A percentile compares a stretch with the other conserved stretches of the same genome.
Conservation (phyloP, 2,888 invertebrate genomes). For the Galerucella nymphaeae region DNA sequence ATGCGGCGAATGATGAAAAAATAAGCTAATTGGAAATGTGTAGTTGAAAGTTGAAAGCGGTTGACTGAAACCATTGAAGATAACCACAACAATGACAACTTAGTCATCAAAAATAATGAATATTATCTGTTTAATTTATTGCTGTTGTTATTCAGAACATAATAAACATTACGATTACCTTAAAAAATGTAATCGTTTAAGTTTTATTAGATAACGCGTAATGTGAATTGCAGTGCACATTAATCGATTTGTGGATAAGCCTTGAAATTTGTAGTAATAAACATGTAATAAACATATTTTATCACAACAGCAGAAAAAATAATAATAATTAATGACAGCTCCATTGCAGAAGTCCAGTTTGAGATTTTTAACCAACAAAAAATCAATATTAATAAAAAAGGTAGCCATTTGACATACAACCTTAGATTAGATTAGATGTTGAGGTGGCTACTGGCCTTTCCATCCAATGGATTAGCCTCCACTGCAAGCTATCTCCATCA, state of each 20-base stretch:
- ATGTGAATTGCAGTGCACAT: not conserved
- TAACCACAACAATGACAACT: slow-evolving; percentile 5
- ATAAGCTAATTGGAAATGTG: not conserved
- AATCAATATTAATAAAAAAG: too few relatives aligned
- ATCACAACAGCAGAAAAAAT: not conserved
- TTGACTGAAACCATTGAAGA: not conserved
- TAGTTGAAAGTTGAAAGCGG: not conserved
- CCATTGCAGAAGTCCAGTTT: too few relatives aligned
- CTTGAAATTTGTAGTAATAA: not conserved
- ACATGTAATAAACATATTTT: not conserved
- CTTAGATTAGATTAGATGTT: too few relatives aligned
- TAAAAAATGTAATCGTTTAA: not conserved
- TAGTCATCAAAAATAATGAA: slow-evolving; percentile 4
- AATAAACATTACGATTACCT: not conserved
- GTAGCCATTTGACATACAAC: too few relatives aligned
- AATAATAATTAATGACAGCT: too few relatives aligned
- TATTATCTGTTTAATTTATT: not conserved
- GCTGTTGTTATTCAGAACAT: not conserved
- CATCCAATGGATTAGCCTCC: too few relatives aligned
- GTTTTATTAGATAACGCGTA: not conserved
- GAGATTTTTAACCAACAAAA: too few relatives aligned
- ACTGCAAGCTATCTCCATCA: too few relatives aligned
- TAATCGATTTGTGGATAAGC: not conserved
- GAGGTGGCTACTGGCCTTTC: too few relatives aligned
- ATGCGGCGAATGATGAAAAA: not conserved